Evolutionary conservation across 2,888 invertebrate genomes (phyloP).

Genomic region (Amiota minor): DNA sequence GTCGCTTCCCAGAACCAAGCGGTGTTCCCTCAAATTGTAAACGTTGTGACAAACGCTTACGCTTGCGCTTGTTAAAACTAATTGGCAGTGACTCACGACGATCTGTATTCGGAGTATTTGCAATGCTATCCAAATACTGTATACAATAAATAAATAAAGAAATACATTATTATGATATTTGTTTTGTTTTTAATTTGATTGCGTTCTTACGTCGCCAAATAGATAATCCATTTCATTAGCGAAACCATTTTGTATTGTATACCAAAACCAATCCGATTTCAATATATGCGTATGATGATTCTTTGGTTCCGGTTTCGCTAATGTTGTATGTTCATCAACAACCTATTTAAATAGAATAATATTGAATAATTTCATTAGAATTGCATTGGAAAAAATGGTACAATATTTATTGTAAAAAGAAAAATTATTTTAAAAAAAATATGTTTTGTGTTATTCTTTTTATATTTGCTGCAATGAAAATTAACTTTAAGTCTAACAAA

Average conservation of each 20-base stretch:
- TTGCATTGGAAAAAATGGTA: not conserved
- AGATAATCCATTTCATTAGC: conserved; percentile 92
- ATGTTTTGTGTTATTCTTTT: conserved; percentile 30
- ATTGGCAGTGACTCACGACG: conserved; percentile 77
- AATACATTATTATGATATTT: not conserved
- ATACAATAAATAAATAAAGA: not conserved
- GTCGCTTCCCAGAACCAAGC: conserved; percentile 78
- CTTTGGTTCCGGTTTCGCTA: conserved; percentile 82
- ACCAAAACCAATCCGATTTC: conserved; percentile 98
- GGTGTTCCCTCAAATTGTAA: conserved; percentile 72
- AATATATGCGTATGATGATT: conserved; percentile 82
- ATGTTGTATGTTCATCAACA: conserved; percentile 85
- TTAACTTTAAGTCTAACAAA: conserved; percentile 29
- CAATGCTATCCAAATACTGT: conserved; percentile 72
- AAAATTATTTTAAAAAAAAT: conserved; percentile 20
- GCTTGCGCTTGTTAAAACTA: conserved; percentile 80
- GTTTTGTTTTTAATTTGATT: conserved; percentile 1
- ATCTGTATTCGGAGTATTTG: conserved; percentile 74
- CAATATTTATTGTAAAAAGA: no score
- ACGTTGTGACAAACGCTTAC: conserved; percentile 81
- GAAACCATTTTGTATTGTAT: conserved; percentile 95
- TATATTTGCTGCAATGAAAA: conserved; percentile 6
- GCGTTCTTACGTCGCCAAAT: conserved; percentile 84
- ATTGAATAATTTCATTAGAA: not conserved
- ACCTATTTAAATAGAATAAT: conserved; percentile 76